Conservation (phyloP, 2,113 vertebrate species). For the Gavia stellata region DNA sequence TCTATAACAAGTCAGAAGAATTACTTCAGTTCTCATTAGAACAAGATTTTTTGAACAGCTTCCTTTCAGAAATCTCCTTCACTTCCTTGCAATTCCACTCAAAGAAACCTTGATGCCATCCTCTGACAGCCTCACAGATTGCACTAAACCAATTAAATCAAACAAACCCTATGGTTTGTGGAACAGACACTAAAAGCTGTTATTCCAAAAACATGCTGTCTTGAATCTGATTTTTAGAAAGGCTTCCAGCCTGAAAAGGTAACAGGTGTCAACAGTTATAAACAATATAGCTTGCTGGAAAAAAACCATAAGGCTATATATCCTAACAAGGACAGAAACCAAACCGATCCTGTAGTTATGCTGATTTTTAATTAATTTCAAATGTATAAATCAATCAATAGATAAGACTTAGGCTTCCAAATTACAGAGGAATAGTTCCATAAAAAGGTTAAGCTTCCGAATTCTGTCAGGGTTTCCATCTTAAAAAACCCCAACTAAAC, state of each 20-base stretch:
- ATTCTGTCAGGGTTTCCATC: not conserved
- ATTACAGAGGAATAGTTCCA: not conserved
- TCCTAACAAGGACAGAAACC: not conserved
- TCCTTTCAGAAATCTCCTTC: not conserved
- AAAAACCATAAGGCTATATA: not conserved
- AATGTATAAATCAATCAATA: not conserved
- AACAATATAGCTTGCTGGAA: not conserved
- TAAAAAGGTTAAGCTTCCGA: not conserved
- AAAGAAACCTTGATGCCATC: not conserved
- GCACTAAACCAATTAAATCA: not conserved
- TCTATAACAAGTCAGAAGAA: not conserved
- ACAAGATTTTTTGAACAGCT: not conserved
- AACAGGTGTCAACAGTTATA: not conserved
- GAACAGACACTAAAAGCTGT: not conserved
- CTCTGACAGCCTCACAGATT: not conserved
- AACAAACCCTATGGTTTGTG: not conserved
- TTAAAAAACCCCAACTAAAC: not conserved
- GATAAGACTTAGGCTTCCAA: not conserved
- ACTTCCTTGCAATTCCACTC: not conserved
- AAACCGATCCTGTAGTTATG: not conserved
- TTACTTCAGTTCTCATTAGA: not conserved
- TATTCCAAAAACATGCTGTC: not conserved
- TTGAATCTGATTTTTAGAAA: not conserved
- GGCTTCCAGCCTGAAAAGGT: not conserved
- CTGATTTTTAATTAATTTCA: not conserved